Evolutionary conservation across 2,797 vertebrate genomes (phyloP).

Genomic region (Sebastes kiyomatsui): DNA sequence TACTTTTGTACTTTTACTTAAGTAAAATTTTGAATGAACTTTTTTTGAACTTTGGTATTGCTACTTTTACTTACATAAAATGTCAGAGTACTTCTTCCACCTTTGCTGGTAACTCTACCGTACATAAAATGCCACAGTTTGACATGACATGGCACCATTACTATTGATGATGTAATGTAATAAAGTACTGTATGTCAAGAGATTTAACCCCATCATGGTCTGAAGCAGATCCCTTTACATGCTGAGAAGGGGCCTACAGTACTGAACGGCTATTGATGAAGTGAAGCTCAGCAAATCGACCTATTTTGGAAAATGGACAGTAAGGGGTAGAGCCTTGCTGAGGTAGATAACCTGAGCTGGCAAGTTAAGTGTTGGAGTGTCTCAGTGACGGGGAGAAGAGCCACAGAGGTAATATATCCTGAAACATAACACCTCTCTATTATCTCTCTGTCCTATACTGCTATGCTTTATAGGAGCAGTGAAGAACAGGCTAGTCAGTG

Average conservation of each 20-base stretch:
- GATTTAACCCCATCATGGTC: conserved; percentile 44
- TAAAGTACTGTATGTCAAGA: conserved; percentile 24
- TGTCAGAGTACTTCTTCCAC: too few relatives aligned
- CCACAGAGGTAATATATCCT: conserved; percentile 72
- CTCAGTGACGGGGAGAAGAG: conserved; percentile 69
- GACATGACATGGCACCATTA: conserved; percentile 43
- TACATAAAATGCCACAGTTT: conserved; percentile 13
- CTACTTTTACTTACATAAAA: too few relatives aligned
- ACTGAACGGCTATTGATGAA: conserved; percentile 39
- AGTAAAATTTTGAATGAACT: too few relatives aligned
- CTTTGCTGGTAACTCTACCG: background rate
- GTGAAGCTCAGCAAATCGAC: conserved; percentile 60
- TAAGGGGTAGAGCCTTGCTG: conserved; percentile 43
- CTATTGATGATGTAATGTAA: conserved; percentile 46
- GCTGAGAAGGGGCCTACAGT: background rate
- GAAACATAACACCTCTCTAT: conserved; percentile 68
- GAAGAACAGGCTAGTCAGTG: conserved; percentile 46
- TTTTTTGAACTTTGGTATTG: too few relatives aligned
- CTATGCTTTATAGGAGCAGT: conserved; percentile 60
- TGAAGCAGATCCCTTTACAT: conserved; percentile 27
- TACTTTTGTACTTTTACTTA: too few relatives aligned
- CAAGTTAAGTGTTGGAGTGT: conserved; percentile 72
- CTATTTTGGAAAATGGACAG: conserved; percentile 70
- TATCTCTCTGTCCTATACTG: conserved; percentile 65
- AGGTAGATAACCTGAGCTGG: conserved; percentile 74